A percentile compares a stretch with the other conserved stretches of the same genome.
Conservation (phyloP, 2,888 invertebrate species). For the Athalia circularis region DNA sequence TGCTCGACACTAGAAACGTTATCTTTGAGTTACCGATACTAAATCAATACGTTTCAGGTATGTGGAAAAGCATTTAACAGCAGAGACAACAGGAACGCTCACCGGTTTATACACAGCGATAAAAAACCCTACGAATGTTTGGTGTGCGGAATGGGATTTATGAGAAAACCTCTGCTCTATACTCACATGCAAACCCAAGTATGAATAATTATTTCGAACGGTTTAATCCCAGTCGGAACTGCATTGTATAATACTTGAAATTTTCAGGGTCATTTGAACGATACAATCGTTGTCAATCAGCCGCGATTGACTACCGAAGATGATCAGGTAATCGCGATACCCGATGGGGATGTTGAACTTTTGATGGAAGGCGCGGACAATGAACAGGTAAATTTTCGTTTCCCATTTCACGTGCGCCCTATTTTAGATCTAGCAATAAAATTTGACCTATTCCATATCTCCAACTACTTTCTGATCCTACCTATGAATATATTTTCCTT, state of each 20-base stretch:
- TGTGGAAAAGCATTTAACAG: conserved; percentile 91
- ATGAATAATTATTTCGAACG: conserved; percentile 38
- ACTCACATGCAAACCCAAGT: conserved; percentile 85
- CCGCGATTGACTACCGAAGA: conserved; percentile 81
- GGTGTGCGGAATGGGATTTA: conserved; percentile 88
- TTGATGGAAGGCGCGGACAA: conserved; percentile 67
- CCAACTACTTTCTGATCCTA: background rate
- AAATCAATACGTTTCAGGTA: conserved; percentile 74
- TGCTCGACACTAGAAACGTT: background rate
- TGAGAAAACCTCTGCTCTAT: conserved; percentile 87
- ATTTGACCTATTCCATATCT: conserved; percentile 58
- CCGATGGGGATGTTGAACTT: conserved; percentile 68
- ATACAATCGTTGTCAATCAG: conserved; percentile 89
- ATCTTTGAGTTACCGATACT: background rate
- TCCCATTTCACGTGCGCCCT: background rate
- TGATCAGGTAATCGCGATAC: conserved; percentile 74
- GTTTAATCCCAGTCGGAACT: background rate
- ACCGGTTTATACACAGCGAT: conserved; percentile 89
- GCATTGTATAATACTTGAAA: background rate
- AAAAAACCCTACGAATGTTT: conserved; percentile 91
- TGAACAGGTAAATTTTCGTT: conserved; percentile 59
- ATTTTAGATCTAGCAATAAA: background rate
- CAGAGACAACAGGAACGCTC: conserved; percentile 89
- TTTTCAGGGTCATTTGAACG: conserved; percentile 83
- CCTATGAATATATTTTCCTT: conserved; percentile 10